phyloP scores from a whole-genome alignment of 2,113 vertebrate genomes.

The Eubucco bourcierii region DNA sequence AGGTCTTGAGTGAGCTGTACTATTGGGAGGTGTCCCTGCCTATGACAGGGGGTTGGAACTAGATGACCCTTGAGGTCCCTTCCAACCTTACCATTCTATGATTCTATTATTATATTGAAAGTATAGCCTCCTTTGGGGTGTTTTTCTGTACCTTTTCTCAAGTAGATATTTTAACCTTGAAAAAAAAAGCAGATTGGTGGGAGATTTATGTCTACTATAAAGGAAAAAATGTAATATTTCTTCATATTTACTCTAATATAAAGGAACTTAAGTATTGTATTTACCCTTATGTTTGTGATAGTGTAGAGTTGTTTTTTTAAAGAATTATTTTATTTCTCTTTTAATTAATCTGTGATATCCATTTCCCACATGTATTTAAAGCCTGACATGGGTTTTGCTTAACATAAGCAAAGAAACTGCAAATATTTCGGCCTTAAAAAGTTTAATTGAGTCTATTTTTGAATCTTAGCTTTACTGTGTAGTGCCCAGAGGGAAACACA shows the following conservation, averaged over 20 bases:
- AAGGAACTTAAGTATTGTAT: background rate
- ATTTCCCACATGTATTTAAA: background rate
- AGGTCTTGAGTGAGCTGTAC: too few relatives aligned
- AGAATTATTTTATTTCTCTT: background rate
- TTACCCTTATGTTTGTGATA: background rate
- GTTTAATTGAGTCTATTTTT: conserved; percentile 8
- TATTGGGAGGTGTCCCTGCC: too few relatives aligned
- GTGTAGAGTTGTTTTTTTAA: background rate
- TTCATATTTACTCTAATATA: background rate
- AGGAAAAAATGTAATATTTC: background rate
- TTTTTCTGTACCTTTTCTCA: background rate
- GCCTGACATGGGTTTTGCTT: background rate
- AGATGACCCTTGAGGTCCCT: too few relatives aligned
- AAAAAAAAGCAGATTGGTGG: background rate
- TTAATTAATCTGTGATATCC: background rate
- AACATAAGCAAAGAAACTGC: background rate
- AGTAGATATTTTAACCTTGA: background rate
- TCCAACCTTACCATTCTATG: too few relatives aligned
- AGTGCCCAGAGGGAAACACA: conserved; percentile 2
- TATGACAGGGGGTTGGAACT: too few relatives aligned
- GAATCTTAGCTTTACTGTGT: background rate
- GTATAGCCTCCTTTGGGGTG: fast-evolving
- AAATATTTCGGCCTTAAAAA: conserved; percentile 1
- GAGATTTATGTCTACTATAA: background rate
- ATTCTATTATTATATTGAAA: too few relatives aligned